These are phyloP conservation scores for Synergus japonicus DNA, from an alignment of 2,888 invertebrate genomes.

Conservation along the genomic window DNA sequence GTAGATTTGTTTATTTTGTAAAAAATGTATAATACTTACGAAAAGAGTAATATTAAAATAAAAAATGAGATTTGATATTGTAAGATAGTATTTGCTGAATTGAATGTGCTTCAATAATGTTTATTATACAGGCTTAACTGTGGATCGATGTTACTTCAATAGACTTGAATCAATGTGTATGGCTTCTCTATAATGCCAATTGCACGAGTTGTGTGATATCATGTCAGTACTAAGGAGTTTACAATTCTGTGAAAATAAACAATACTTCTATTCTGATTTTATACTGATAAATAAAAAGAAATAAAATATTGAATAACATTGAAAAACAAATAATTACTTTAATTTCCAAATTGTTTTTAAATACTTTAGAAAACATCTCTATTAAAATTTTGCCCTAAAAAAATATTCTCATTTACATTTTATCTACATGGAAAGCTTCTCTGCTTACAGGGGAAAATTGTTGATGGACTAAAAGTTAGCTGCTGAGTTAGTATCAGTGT, in stretches of 20 bases:
- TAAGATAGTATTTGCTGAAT: conserved; percentile 31
- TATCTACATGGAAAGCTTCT: neutral
- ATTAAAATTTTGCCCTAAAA: neutral
- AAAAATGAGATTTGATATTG: conserved; percentile 37
- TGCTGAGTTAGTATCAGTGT: conserved; percentile 3
- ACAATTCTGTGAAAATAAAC: conserved; percentile 25
- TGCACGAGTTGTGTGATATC: conserved; percentile 37
- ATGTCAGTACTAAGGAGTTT: conserved; percentile 37
- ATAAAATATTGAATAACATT: neutral
- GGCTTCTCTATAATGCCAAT: conserved; percentile 39
- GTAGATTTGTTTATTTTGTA: conserved; percentile 18
- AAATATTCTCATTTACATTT: neutral
- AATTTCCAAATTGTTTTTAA: neutral
- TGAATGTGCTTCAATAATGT: conserved; percentile 27
- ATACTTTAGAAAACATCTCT: neutral
- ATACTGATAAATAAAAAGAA: neutral
- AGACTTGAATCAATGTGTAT: conserved; percentile 29
- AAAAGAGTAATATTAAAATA: conserved; percentile 34
- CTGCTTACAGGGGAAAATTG: neutral
- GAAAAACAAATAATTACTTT: neutral
- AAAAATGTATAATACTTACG: conserved; percentile 36
- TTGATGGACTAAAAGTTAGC: neutral
- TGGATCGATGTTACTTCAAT: conserved; percentile 37
- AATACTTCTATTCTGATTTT: conserved; percentile 33
- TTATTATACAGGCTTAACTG: conserved; percentile 25